Evolutionary conservation across 2,888 invertebrate genomes (phyloP).

Genomic region (Orchesellides sinensis): DNA sequence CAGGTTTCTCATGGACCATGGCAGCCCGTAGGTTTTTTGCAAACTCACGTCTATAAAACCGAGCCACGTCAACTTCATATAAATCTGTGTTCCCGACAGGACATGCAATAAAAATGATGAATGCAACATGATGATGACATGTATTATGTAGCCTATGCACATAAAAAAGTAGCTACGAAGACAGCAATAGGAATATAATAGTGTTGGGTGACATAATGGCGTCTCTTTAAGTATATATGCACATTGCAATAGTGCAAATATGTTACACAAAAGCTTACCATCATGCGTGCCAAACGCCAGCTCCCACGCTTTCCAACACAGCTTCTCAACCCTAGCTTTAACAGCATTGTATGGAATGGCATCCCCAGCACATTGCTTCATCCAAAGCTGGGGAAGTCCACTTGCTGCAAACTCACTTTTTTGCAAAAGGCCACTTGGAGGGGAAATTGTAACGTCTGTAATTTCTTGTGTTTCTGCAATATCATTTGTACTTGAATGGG

Average conservation of each 20-base stretch:
- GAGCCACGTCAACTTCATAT: conserved; percentile 67
- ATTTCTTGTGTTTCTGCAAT: conserved; percentile 25
- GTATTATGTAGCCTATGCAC: background rate
- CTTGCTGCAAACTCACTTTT: conserved; percentile 35
- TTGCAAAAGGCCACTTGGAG: conserved; percentile 37
- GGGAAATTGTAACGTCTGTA: conserved; percentile 24
- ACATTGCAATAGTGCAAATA: too few species aligned
- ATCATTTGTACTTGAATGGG: conserved; percentile 33
- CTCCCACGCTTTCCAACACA: conserved; percentile 69
- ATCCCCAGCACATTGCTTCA: conserved; percentile 72
- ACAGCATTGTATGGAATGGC: conserved; percentile 71
- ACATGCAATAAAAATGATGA: background rate
- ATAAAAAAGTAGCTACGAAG: background rate
- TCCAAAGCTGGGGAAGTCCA: conserved; percentile 65
- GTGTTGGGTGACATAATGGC: too few species aligned
- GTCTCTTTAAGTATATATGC: too few species aligned
- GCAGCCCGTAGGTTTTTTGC: conserved; percentile 53
- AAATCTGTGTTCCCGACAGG: too few species aligned
- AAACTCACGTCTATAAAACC: conserved; percentile 62
- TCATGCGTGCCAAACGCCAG: conserved; percentile 53
- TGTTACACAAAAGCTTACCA: conserved; percentile 38
- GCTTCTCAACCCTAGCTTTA: conserved; percentile 71
- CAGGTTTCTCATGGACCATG: conserved; percentile 45
- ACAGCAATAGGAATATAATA: too few species aligned
- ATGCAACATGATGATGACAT: background rate